Conservation (phyloP, 2,888 invertebrate genomes). For the Protodeltote pygarga region DNA sequence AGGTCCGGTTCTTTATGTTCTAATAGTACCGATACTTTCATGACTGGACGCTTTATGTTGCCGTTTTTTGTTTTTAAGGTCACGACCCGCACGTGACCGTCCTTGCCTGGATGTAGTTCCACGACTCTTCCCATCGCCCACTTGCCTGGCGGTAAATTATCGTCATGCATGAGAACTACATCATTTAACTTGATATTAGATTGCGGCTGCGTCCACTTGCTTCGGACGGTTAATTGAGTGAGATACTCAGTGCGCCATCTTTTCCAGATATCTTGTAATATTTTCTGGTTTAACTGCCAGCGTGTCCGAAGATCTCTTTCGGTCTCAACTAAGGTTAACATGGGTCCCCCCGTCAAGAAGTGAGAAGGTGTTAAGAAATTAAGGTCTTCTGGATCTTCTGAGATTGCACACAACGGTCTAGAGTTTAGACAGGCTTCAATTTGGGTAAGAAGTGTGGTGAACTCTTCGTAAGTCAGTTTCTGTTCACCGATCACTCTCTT, state of each 20-base stretch:
- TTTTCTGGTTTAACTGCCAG: slow-evolving; percentile 6
- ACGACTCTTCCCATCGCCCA: slow-evolving; percentile 10
- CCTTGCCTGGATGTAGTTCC: too few relatives aligned
- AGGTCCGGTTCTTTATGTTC: not conserved
- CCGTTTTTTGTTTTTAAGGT: not conserved
- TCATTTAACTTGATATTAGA: slow-evolving; percentile 9
- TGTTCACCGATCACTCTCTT: too few relatives aligned
- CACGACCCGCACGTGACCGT: too few relatives aligned
- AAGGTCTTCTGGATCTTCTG: slow-evolving; percentile 1
- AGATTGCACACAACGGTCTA: not conserved
- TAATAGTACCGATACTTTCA: not conserved
- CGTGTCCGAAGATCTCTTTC: slow-evolving; percentile 6
- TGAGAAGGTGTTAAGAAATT: slow-evolving; percentile 1
- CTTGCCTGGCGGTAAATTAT: slow-evolving; percentile 12
- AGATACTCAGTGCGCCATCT: slow-evolving; percentile 12
- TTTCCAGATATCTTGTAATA: slow-evolving; percentile 6
- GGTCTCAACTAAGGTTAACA: not conserved
- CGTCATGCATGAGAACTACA: slow-evolving; percentile 12
- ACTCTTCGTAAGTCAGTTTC: too few relatives aligned
- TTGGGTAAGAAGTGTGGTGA: not conserved
- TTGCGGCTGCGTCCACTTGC: slow-evolving; percentile 6
- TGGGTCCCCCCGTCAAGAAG: not conserved
- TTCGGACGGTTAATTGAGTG: not conserved
- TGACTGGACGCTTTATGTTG: not conserved
- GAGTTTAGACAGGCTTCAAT: slow-evolving; percentile 4